Evolutionary conservation across 2,113 vertebrate genomes (phyloP), one percentile per base, ranked within the genome.

Genomic region (Rissa tridactyla): DNA sequence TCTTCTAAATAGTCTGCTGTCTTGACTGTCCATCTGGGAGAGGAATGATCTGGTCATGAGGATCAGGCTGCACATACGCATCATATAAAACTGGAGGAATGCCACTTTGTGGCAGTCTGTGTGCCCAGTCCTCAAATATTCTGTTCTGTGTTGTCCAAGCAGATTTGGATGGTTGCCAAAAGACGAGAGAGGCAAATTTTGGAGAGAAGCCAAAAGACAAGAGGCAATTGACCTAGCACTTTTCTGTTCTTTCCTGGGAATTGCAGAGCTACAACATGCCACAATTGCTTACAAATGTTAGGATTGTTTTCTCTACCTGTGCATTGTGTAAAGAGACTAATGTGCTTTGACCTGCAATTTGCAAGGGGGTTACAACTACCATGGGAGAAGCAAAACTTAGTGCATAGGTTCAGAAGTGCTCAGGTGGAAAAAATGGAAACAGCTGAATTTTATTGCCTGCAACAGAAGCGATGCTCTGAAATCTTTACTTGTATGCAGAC

Each of bases 281-380:
- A 90, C 93, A 70, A 94, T 62, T 94, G 93, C 96, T 97, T 97
- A 97, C 96, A 96, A 97, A 96, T 92, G 94, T 95, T 94, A 57
- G 92, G 62, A 95, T 75, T 96, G 95, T 96, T 97, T 96, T 93
- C 87, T 96, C 93, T 95, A 97, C 97, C 91, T 95, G 91, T 64
- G 96, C 91, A 83, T 94, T 97, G 97, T 86, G 95, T 96, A 97
- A 95, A 96, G 84, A 94, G 91, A 97, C 94, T 97, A 97, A 96
- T 83, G 93, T 88, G 95, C 64, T 94, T 96, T 97, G 95, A 97
- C 94, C 96, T 93, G 93, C 95, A 96, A 95, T 97, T 96, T 97
- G 96, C 96, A 96, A 97, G 75, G 94, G 97, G 96, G 81, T 92
- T 97, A 91, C 91, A 95, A 95, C 95, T 93, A 88, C 95, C 96